Evolutionary conservation across 2,888 invertebrate genomes (phyloP), one percentile per base, ranked within the genome.

Genomic region (Apamea monoglypha): DNA sequence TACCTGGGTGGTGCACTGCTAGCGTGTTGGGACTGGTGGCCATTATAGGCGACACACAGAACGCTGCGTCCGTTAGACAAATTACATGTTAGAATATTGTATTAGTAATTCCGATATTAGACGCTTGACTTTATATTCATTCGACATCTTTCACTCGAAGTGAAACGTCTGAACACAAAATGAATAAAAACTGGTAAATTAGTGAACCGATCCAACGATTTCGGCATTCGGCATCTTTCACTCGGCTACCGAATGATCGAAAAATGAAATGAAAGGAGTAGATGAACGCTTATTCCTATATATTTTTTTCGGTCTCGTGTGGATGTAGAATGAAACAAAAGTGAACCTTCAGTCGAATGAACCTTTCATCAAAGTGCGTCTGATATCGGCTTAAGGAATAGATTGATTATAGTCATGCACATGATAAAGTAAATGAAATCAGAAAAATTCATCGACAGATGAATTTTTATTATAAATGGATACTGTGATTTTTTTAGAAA

Each of bases 41-140:
- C 97, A 96, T 95, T 91, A 98, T 98, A 81, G 98, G 98, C 82
- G 98, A 98, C 91, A 98, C 98, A 94, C 98, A 98, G 96, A 97
- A 98, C 61, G 98, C 98, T 98, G 98, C 97, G 97, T 98, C 97
- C 97, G 80, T 81, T 71, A 47, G 69, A 69, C 78, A 89, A 87
- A 78, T 59, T 29, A 81, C 25, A 81, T 32, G 80, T 83, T 80
- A 86, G 69, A 76, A 77, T 56, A 40, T 10, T 63, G 29, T 25
- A 36, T 63, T 47, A 74, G 12, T 40, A n/a, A 47, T 7, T 14
- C 29, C 21, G 21, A 29, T 47, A 47, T 47, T 18, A 68, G 44
- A 29, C 18, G 21, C 44, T 29, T 44, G 12, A 44, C 44, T 68
- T 44, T 44, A 21, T 44, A 6, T 25, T 29, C 68, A 44, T 44